Percentiles rank a stretch among this genome's conserved stretches.
These are phyloP conservation scores for Euwallacea fornicatus DNA, from an alignment of 1,140 invertebrate genomes.

Conservation along the genomic window DNA sequence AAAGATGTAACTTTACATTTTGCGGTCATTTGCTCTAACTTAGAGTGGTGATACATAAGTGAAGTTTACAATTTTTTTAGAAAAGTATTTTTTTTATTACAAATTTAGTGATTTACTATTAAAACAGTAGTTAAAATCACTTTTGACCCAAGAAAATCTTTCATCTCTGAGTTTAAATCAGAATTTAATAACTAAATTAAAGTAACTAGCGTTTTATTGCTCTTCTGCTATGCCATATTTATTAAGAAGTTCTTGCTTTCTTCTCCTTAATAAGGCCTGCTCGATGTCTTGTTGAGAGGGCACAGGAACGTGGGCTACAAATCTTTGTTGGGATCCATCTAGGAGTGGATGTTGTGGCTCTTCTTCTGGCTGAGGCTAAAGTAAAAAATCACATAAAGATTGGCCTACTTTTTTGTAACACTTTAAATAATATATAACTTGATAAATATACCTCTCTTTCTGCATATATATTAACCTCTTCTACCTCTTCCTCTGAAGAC, in stretches of 20 bases:
- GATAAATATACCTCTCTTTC: slow-evolving; percentile 31
- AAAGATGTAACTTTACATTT: too few relatives aligned
- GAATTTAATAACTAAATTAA: background rate
- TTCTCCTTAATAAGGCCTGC: slow-evolving; percentile 80
- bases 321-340: slow-evolving; percentile 55
- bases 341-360: slow-evolving; percentile 38
- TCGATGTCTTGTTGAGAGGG: slow-evolving; percentile 89
- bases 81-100: too few relatives aligned
- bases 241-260: slow-evolving; percentile 86
- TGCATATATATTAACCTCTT: slow-evolving; percentile 51
- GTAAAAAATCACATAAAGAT: background rate
- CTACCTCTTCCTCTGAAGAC: slow-evolving; percentile 49
- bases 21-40: too few relatives aligned
- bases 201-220: slow-evolving; percentile 2
- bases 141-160: slow-evolving; percentile 66
- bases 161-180: slow-evolving; percentile 63
- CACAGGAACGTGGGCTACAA: slow-evolving; percentile 83
- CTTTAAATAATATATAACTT: slow-evolving; percentile 19
- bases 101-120: slow-evolving; percentile 41
- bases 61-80: too few relatives aligned
- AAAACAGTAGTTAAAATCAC: slow-evolving; percentile 67
- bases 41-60: too few relatives aligned
- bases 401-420: slow-evolving; percentile 2
- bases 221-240: slow-evolving; percentile 62
- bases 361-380: slow-evolving; percentile 41